Evolutionary conservation across 2,888 invertebrate genomes (phyloP), one percentile per base, ranked within the genome.

Genomic region (Laothoe populi): DNA sequence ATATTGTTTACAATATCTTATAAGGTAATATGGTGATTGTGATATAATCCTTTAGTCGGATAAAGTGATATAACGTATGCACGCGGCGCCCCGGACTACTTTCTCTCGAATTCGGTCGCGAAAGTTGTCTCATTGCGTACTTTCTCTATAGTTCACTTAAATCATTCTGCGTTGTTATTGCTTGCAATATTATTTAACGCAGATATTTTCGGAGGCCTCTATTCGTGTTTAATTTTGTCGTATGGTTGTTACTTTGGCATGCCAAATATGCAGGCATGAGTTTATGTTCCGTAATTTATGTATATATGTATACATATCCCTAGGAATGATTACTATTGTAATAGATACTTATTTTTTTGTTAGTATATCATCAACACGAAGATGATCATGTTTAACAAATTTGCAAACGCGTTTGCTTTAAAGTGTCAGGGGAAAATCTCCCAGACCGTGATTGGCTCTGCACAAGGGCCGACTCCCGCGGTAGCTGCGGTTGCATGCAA

Each of bases 31-130:
- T 35, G 35, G 46, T 69, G 64, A 68, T 65, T 75, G 82, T 91
- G 90, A 91, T 88, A 89, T 91, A 92, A 92, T 87, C 83, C 82
- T 70, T 76, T 76, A 76, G 78, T 79, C 83, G 80, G 84, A 88
- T 90, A 81, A 84, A 85, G 83, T 90, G 89, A 92, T 92, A 92
- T 91, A 92, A 92, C 87, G 83, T 87, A 90, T 88, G 87, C 89
- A 82, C 75, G 78, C 78, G 72, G 83, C 87, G 82, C 84, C 78
- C 82, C 86, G 92, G 79, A 86, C 91, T 88, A 90, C 92, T 92
- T 92, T 92, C 92, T 88, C 92, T 91, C 78, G 88, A 92, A 91
- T 92, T 92, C 89, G 91, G 91, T 82, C 91, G 92, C 89, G 92
- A 92, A 92, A 92, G 92, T 91, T 88, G 90, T 85, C 87, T 90